phyloP scores from a whole-genome alignment of 2,113 vertebrate genomes.

The Lophura nycthemera region DNA sequence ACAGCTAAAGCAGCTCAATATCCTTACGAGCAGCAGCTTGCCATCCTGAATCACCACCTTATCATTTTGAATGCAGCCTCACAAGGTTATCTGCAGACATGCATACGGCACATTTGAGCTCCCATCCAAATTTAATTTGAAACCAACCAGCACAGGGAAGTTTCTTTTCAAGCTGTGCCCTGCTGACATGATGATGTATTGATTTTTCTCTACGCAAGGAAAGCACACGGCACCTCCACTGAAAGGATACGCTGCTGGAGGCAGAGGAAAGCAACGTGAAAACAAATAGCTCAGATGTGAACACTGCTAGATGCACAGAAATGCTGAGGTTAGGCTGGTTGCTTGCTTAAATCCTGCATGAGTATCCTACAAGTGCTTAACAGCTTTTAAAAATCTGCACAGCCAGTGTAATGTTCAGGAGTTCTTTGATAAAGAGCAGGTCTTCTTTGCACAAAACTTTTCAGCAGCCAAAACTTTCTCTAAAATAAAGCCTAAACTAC shows the following conservation, averaged over 20 bases:
- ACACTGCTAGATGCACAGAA: neutral
- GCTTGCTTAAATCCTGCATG: neutral
- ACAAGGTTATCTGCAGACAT: neutral
- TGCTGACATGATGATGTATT: slow-evolving; percentile 33
- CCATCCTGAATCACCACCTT: neutral
- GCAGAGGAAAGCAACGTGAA: neutral
- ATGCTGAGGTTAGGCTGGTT: neutral
- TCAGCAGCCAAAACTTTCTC: neutral
- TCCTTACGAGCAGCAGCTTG: neutral
- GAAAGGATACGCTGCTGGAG: neutral
- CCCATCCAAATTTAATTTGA: neutral
- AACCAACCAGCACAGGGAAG: neutral
- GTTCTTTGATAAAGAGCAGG: neutral
- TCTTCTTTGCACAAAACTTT: neutral
- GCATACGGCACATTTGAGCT: neutral
- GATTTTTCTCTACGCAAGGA: neutral
- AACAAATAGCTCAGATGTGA: neutral
- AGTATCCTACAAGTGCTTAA: neutral
- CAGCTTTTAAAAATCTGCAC: neutral
- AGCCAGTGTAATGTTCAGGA: neutral
- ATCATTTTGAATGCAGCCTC: neutral
- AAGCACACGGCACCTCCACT: neutral
- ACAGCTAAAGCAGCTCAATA: neutral
- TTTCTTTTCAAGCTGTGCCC: neutral
- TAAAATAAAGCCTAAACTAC: neutral